Conservation (phyloP, 2,888 invertebrate genomes). For the Esperia sulphurella region DNA sequence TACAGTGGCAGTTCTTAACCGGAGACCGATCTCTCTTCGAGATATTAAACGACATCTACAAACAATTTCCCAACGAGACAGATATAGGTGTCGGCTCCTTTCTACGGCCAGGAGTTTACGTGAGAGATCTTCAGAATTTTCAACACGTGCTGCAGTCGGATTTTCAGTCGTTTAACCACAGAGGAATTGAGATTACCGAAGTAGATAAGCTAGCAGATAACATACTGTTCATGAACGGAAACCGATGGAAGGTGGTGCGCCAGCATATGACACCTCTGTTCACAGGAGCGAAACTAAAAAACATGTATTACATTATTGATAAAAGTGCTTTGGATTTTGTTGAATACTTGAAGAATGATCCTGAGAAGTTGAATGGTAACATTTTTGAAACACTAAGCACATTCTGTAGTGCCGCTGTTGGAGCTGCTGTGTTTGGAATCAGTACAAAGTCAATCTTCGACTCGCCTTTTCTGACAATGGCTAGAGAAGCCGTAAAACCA, state of each 20-base stretch:
- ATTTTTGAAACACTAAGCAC: conserved; percentile 20
- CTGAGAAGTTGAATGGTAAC: conserved; percentile 33
- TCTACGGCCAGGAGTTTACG: conserved; percentile 26
- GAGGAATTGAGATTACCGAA: conserved; percentile 18
- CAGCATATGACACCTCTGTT: conserved; percentile 42
- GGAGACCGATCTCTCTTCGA: conserved; percentile 35
- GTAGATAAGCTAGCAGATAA: conserved; percentile 24
- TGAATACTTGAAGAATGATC: conserved; percentile 21
- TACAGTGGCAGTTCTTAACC: conserved; percentile 33
- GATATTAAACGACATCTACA: conserved; percentile 37
- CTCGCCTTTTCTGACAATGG: conserved; percentile 36
- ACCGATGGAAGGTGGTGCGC: conserved; percentile 28
- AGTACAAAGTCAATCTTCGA: conserved; percentile 40
- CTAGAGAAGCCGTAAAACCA: conserved; percentile 11
- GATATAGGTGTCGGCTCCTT: too few relatives aligned
- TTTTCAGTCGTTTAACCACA: conserved; percentile 27
- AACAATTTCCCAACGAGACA: conserved; percentile 34
- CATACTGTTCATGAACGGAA: conserved; percentile 23
- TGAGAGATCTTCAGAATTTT: conserved; percentile 27
- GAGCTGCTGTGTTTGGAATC: conserved; percentile 49
- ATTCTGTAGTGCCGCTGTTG: conserved; percentile 31
- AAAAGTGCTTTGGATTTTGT: conserved; percentile 32
- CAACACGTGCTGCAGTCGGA: conserved; percentile 25
- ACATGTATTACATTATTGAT: conserved; percentile 37
- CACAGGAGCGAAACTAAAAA: conserved; percentile 35